Conservation (phyloP, 2,113 vertebrate species). For the Mesoclemmys tuberculata region DNA sequence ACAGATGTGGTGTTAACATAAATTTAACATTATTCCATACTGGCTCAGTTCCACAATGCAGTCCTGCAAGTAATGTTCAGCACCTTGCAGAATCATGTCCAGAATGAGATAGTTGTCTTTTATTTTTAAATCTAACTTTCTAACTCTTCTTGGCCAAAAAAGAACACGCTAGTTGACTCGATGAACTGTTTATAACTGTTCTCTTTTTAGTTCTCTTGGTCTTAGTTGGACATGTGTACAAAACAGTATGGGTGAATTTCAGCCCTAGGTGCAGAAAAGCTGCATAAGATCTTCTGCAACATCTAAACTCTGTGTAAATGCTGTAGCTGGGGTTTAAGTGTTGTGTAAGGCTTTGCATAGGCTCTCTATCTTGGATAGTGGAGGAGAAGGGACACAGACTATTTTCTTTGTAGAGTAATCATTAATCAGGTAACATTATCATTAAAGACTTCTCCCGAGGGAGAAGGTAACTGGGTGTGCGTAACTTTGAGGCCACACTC, state of each 20-base stretch:
- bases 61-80: neutral
- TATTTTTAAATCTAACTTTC: neutral
- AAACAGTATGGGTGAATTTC: neutral
- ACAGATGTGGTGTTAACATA: neutral
- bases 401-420: neutral
- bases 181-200: neutral
- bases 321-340: neutral
- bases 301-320: neutral
- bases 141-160: neutral
- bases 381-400: neutral
- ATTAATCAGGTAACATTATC: neutral
- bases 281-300: neutral
- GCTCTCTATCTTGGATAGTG: neutral
- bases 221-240: neutral
- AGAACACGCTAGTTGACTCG: neutral
- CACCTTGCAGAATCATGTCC: neutral
- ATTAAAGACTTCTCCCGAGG: rapidly evolving
- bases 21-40: neutral
- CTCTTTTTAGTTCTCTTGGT: neutral
- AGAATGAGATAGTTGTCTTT: neutral
- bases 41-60: neutral
- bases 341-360: neutral
- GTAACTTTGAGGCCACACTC: neutral
- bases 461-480: neutral
- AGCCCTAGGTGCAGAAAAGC: neutral